Evolutionary conservation across 2,797 vertebrate species (phyloP), one percentile per base, ranked within the genome.

Genomic region (Paratrypauchen microcephalus): DNA sequence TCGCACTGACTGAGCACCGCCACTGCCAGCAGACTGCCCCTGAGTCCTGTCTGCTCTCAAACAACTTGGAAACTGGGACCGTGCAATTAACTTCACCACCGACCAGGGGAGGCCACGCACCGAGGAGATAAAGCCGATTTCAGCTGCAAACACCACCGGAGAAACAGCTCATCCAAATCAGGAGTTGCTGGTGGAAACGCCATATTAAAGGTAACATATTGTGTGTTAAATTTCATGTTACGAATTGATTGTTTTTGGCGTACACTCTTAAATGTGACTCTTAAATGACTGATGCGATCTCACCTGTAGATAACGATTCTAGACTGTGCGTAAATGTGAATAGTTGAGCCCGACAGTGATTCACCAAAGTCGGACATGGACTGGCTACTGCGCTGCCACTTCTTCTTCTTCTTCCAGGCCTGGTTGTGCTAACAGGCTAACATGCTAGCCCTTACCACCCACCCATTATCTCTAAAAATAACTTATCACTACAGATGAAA

Each of bases 51-150:
- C 41, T 80, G 69, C 71, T 73, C 66, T 72, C 78, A 76, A 60
- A 86, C 74, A 77, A 82, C 67, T 75, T 63, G 82, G 87, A 84
- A 86, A 82, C 77, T 69, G 82, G 66, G 73, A 60, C 77, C 73
- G 73, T 73, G 74, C 80, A 69, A 73, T 62, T 58, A 78, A 74
- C 70, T 50, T 64, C 65, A 78, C 60, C 58, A 71, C 61, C 70
- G 71, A 86, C 76, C 13, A 62, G 84, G 86, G 72, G 79, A 45
- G 41, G 41, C 77, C 74, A 85, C 80, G 32, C 66, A 57, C 70
- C 60, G 75, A 77, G 80, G 83, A 74, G 87, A 87, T 86, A 70
- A 6, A 61, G 18, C 28, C 24, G 12, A 52, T 61, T 52, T 60
- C 57, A 68, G 66, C 76, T 73, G 47, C 9, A 5, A 80, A 75